Evolutionary conservation across 2,888 invertebrate genomes (phyloP), one percentile per base, ranked within the genome.

Genomic region (Noctua janthina): DNA sequence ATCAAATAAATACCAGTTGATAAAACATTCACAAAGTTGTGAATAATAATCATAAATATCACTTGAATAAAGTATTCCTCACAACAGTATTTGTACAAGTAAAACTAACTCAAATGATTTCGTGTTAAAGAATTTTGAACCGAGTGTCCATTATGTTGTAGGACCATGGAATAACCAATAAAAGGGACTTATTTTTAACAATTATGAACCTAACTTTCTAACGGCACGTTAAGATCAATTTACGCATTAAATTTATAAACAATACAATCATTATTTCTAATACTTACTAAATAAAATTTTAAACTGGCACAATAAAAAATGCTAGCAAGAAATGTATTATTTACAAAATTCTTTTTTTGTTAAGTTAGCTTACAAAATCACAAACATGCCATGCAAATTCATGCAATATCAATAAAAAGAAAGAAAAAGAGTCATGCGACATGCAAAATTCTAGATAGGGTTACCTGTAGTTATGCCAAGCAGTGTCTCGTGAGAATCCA

Each of bases 381-480:
- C 59, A 75, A 74, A 78, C 77, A 78, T 88, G 66, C 82, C 80
- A 79, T 80, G 71, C 82, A 69, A 56, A 74, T 20, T 39, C 77
- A 80, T 87, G 80, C 87, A 81, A 76, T 15, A 68, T 46, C 49
- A 80, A 49, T 39, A 71, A 81, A 69, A 67, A 39, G 29, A 35
- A 75, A 75, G 74, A 82, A 88, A 81, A 79, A 86, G 72, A 70
- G 82, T 74, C 85, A 85, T 87, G 88, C 89, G 85, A 82, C 94
- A 91, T 94, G 92, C 91, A 90, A 89, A 87, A 93, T 89, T 87
- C 84, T 79, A 82, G 87, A 88, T 84, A 88, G 86, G 86, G 83
- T 95, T 97, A 97, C 97, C 95, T 96, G 97, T 94, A 97, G 83
- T 93, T 94, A 81, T 95, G 93, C 94, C 93, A 95, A 90, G 93